Evolutionary conservation across 2,888 invertebrate species (phyloP).

Genomic region (Parnassius mnemosyne): DNA sequence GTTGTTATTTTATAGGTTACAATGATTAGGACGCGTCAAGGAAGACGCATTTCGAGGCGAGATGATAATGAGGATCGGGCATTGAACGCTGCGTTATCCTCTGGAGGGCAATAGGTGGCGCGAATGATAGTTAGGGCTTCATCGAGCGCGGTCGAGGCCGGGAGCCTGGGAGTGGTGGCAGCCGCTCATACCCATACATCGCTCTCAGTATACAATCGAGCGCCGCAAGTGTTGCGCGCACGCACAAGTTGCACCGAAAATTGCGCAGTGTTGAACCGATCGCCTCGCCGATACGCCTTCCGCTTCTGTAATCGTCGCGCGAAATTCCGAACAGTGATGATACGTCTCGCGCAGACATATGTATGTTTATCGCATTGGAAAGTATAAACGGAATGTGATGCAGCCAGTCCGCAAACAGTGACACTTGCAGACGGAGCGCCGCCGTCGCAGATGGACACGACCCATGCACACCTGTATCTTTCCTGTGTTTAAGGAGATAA

Average conservation of each 20-base stretch:
- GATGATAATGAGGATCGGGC: conserved; percentile 60
- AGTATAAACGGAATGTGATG: conserved; percentile 52
- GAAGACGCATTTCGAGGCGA: conserved; percentile 40
- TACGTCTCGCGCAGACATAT: conserved; percentile 45
- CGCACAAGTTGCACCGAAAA: conserved; percentile 45
- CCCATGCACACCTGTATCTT: conserved; percentile 46
- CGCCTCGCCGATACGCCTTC: conserved; percentile 61
- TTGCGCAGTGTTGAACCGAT: conserved; percentile 51
- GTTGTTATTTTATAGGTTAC: conserved; percentile 32
- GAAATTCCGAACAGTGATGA: conserved; percentile 54
- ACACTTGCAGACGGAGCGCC: conserved; percentile 64
- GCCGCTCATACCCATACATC: conserved; percentile 52
- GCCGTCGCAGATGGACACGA: conserved; percentile 50
- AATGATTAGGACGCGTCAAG: conserved; percentile 36
- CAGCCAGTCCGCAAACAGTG: conserved; percentile 35
- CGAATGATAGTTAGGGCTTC: conserved; percentile 65
- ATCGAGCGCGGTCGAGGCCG: conserved; percentile 66
- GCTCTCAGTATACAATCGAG: conserved; percentile 72
- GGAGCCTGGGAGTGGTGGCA: conserved; percentile 68
- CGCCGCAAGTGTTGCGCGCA: conserved; percentile 73
- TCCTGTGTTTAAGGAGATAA: conserved; percentile 66
- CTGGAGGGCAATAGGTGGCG: conserved; percentile 67
- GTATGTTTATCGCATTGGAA: conserved; percentile 48
- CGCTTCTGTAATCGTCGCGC: conserved; percentile 44
- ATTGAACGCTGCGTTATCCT: conserved; percentile 66